phyloP scores from a whole-genome alignment of 2,797 vertebrate species.

The Antennarius maculatus region DNA sequence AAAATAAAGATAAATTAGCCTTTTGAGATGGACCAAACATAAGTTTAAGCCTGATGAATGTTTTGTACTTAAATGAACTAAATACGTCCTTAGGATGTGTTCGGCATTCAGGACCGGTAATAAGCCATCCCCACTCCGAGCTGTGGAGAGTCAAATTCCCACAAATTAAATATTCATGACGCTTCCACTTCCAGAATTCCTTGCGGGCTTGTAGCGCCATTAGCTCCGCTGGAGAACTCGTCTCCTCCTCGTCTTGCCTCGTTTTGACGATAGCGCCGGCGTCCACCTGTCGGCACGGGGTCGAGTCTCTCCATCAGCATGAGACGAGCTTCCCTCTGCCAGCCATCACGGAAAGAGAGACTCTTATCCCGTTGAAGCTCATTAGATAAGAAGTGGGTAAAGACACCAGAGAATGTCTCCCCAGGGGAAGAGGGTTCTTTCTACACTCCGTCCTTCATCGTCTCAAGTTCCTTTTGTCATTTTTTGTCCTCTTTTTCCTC shows the following conservation, averaged over 20 bases:
- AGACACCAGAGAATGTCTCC: conserved; percentile 57
- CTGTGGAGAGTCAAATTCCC: conserved; percentile 61
- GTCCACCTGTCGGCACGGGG: conserved; percentile 31
- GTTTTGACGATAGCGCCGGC: conserved; percentile 42
- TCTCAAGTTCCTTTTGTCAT: conserved; percentile 32
- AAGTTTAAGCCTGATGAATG: conserved; percentile 44
- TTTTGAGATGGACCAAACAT: conserved; percentile 45
- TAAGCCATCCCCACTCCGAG: conserved; percentile 28
- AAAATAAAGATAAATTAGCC: conserved; percentile 40
- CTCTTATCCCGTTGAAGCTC: conserved; percentile 59
- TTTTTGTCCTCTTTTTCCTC: conserved; percentile 31
- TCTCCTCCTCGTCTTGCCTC: conserved; percentile 52
- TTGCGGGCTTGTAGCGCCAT: conserved; percentile 38
- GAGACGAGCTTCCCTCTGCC: conserved; percentile 39
- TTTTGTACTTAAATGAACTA: conserved; percentile 31
- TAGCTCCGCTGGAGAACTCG: conserved; percentile 36
- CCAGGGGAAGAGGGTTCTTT: conserved; percentile 52
- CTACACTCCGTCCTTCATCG: conserved; percentile 28
- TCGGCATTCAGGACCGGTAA: too few species aligned
- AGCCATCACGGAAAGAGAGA: conserved; percentile 38
- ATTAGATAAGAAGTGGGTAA: conserved; percentile 62
- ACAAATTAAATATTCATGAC: conserved; percentile 72
- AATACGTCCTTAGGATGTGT: too few species aligned
- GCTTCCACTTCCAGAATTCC: conserved; percentile 59
- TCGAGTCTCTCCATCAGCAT: conserved; percentile 41